These are phyloP conservation scores for Periophthalmus magnuspinnatus DNA, from an alignment of 2,797 vertebrate genomes.

Conservation along the genomic window DNA sequence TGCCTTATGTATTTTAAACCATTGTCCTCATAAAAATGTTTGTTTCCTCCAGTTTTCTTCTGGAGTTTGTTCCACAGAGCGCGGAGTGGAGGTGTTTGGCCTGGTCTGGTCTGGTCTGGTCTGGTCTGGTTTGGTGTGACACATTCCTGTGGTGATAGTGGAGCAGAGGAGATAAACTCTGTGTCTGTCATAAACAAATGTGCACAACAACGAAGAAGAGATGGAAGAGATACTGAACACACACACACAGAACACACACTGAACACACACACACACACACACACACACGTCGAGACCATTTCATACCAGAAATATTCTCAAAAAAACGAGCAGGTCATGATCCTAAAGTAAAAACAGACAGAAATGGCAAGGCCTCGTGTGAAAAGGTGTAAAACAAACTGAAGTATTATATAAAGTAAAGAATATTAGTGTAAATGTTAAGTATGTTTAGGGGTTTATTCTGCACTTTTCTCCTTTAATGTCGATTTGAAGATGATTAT, in stretches of 20 bases:
- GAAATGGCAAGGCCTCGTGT: neutral
- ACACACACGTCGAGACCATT: slow-evolving; percentile 14
- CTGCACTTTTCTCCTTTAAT: no score
- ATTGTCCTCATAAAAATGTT: slow-evolving; percentile 9
- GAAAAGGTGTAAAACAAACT: neutral
- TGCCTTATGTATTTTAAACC: neutral
- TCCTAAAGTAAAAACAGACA: neutral
- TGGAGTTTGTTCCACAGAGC: slow-evolving; percentile 49
- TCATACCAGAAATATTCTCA: slow-evolving; percentile 7
- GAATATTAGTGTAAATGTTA: no score
- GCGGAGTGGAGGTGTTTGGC: no score
- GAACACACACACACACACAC: slow-evolving; percentile 13
- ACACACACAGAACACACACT: slow-evolving; percentile 5
- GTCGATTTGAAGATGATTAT: no score
- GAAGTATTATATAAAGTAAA: no score
- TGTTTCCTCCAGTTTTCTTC: slow-evolving; percentile 33
- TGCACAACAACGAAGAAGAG: slow-evolving; percentile 9
- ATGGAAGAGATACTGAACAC: slow-evolving; percentile 27
- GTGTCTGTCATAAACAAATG: slow-evolving; percentile 33
- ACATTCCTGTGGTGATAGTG: slow-evolving; percentile 71
- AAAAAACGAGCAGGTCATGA: slow-evolving; percentile 16
- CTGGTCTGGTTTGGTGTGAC: slow-evolving; percentile 41
- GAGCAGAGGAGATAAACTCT: slow-evolving; percentile 28
- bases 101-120: no score
- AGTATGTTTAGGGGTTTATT: no score